Percentiles rank a stretch among this genome's conserved stretches.
Evolutionary conservation across 53 echinoderm and acorn worm genomes (phyloP).

Genomic region (Hippasteria phrygiana): DNA sequence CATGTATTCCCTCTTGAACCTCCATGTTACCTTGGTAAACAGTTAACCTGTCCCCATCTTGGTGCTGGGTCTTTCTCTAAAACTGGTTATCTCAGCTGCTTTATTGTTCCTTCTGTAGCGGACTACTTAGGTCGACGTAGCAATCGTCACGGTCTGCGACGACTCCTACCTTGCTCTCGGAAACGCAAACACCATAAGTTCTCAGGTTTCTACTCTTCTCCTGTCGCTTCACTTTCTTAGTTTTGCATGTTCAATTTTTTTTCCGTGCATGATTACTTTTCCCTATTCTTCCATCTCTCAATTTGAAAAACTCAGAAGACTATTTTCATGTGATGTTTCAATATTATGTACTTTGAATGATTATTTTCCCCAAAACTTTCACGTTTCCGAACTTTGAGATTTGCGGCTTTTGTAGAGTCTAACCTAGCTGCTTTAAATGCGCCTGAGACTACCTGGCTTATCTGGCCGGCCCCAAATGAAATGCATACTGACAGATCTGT

Average conservation of each 20-base stretch:
- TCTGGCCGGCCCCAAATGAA: neutral
- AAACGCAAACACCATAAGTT: slow-evolving; percentile 62
- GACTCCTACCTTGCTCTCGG: slow-evolving; percentile 33
- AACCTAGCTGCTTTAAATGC: neutral
- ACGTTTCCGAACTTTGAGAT: neutral
- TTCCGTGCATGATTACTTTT: slow-evolving; percentile 22
- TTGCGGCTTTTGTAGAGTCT: neutral
- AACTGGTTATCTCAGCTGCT: slow-evolving; percentile 2
- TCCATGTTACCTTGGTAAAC: neutral
- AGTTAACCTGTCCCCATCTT: slow-evolving; percentile 1
- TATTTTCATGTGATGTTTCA: neutral
- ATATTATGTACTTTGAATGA: neutral
- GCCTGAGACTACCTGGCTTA: neutral
- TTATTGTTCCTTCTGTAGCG: slow-evolving; percentile 62
- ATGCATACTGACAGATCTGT: no score
- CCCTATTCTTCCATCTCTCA: slow-evolving; percentile 11
- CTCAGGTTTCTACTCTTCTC: slow-evolving; percentile 55
- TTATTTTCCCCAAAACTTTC: neutral
- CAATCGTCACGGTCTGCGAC: slow-evolving; percentile 40
- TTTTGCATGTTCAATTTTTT: slow-evolving; percentile 9
- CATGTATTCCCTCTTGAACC: neutral
- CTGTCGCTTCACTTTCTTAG: neutral
- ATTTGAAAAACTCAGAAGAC: slow-evolving; percentile 2
- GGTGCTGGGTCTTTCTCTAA: no score
- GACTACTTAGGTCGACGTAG: slow-evolving; percentile 75